Evolutionary conservation across 2,888 invertebrate genomes (phyloP).

Genomic region (Enchytraeus crypticus): DNA sequence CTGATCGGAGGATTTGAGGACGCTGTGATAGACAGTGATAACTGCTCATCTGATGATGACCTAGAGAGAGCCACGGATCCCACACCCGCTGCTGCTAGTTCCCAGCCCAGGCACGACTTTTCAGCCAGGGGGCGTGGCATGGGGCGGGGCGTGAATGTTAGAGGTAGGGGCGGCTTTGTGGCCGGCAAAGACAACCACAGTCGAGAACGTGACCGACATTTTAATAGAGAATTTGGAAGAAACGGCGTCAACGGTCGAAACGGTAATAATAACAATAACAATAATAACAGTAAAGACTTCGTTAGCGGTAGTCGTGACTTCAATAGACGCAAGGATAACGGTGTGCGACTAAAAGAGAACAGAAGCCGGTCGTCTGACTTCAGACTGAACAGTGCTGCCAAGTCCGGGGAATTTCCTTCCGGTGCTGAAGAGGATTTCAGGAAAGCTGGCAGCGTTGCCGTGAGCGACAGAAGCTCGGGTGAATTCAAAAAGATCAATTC

Average conservation of each 20-base stretch:
- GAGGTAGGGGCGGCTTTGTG: not conserved
- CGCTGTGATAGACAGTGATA: constrained; percentile 22
- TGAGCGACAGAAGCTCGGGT: not conserved
- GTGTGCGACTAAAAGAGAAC: not conserved
- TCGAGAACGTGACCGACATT: not conserved
- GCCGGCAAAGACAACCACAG: not conserved
- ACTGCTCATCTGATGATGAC: constrained; percentile 4
- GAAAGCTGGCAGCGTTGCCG: not conserved
- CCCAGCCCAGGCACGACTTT: not conserved
- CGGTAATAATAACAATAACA: not conserved
- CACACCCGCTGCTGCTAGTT: not conserved
- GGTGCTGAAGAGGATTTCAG: not conserved
- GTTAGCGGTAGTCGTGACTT: not conserved
- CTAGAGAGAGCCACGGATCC: not conserved
- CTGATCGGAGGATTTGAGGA: constrained; percentile 27
- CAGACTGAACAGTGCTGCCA: not conserved
- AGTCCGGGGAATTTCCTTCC: not conserved
- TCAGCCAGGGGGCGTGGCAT: not conserved
- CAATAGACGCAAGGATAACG: not conserved
- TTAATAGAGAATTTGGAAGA: not conserved
- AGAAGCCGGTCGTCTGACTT: not conserved
- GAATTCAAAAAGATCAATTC: not conserved
- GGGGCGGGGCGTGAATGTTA: not conserved
- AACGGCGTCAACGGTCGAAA: not conserved
- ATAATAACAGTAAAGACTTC: not conserved